Base-by-base conservation (phyloP, 2,888 invertebrate genomes). In the Rhingia campestris region DNA sequence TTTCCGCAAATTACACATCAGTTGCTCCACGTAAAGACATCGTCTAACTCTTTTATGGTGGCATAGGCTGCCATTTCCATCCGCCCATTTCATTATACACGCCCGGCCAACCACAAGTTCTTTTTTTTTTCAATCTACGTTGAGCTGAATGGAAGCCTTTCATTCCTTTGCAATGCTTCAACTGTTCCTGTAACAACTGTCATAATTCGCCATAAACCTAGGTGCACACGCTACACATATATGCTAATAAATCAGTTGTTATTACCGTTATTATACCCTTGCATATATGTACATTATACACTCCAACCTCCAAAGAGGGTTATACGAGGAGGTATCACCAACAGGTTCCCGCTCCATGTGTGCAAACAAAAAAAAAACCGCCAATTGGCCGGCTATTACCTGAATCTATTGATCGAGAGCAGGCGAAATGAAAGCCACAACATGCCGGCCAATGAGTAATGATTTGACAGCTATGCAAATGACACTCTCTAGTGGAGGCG, bases 391-490 rank as follows among this genome's bases (percentile, higher is more conserved):
- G 61, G 69, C 32, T 76, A 69, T 69, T 59, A 69, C 67, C 49
- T 53, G 58, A 22, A 47, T 69, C 67, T 82, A 79, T 82, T 49
- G 80, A 80, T 84, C 59, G n/a, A 7, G 47, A 43, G 41, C 47
- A 54, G 54, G 54, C 59, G 43, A 63, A 84, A 72, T 72, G 72
- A 41, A 64, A 74, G 58, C 79, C 37, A 10, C 30, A 22, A 4
- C 67, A n/a, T 35, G 54, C 69, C 59, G 10, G 61, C 43, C 41
- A 64, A 70, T 84, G 84, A 84, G 84, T 84, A 84, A 84, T 84
- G 84, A 74, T 69, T 80, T 84, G 80, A 84, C 80, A 80, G 84
- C 74, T 74, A 70, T 75, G 74, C 69, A 84, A 84, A 84, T 84
- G 84, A 84, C 80, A 82, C 53, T 12, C 12, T 43, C 43, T 64